Evolutionary conservation across 2,888 invertebrate species (phyloP).

Genomic region (Scaeva pyrastri): DNA sequence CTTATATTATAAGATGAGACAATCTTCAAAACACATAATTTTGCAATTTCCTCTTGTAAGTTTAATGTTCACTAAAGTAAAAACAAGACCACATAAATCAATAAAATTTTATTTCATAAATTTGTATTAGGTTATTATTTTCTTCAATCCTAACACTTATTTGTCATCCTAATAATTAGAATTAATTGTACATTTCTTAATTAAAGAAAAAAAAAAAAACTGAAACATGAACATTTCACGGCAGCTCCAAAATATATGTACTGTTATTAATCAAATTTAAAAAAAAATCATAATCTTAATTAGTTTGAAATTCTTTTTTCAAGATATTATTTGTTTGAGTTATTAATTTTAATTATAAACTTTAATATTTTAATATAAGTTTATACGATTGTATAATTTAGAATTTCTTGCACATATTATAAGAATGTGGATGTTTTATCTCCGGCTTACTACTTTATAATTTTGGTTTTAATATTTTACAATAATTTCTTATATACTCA

Average conservation of each 20-base stretch:
- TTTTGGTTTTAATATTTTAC: slow-evolving; percentile 59
- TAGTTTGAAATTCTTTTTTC: slow-evolving; percentile 15
- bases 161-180: slow-evolving; percentile 45
- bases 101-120: slow-evolving; percentile 71
- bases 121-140: slow-evolving; percentile 61
- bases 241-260: slow-evolving; percentile 46
- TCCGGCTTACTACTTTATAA: slow-evolving; percentile 47
- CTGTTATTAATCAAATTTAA: slow-evolving; percentile 11
- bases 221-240: slow-evolving; percentile 16
- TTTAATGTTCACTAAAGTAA: neutral
- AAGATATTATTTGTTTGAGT: slow-evolving; percentile 40
- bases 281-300: slow-evolving; percentile 9
- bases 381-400: slow-evolving; percentile 73
- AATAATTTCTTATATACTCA: slow-evolving; percentile 43
- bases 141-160: slow-evolving; percentile 60
- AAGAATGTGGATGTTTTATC: slow-evolving; percentile 49
- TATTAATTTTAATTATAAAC: slow-evolving; percentile 50
- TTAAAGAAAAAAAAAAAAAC: slow-evolving; percentile 22
- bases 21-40: too few relatives aligned
- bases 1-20: too few relatives aligned
- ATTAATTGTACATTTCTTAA: slow-evolving; percentile 58
- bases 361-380: slow-evolving; percentile 47
- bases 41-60: too few relatives aligned
- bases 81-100: slow-evolving; percentile 45
- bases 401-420: slow-evolving; percentile 68